phyloP scores from a whole-genome alignment of 2,888 invertebrate species.

The Parnassius glacialis region DNA sequence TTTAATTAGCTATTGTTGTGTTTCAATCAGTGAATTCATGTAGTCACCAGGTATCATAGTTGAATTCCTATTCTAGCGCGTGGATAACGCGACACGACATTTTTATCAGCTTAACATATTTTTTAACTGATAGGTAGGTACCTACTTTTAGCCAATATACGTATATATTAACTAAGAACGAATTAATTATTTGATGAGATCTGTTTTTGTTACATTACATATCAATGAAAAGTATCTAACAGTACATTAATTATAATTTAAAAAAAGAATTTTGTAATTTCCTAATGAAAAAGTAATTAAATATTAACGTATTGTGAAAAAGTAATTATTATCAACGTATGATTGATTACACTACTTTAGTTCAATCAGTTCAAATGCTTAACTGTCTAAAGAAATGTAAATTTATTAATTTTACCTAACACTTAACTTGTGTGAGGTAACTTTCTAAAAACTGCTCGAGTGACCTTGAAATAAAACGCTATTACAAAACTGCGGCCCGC shows the following conservation, averaged over 20 bases:
- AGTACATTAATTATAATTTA: too few relatives aligned
- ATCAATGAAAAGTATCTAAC: too few relatives aligned
- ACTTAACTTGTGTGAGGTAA: conserved; percentile 65
- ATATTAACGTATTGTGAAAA: not conserved
- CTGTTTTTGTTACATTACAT: not conserved
- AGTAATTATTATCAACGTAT: not conserved
- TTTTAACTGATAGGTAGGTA: conserved; percentile 7
- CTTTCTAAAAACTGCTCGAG: conserved; percentile 80
- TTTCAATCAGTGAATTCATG: too few relatives aligned
- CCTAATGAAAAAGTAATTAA: too few relatives aligned
- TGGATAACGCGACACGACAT: conserved; percentile 19
- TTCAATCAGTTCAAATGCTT: not conserved
- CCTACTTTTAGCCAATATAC: conserved; percentile 3
- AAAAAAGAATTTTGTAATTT: too few relatives aligned
- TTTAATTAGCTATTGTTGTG: too few relatives aligned
- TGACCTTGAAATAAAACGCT: conserved; percentile 81
- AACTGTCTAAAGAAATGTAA: conserved; percentile 30
- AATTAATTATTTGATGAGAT: conserved; percentile 18
- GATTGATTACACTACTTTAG: too few relatives aligned
- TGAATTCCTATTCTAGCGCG: conserved; percentile 14
- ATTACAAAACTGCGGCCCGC: conserved; percentile 78
- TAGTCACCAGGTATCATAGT: conserved; percentile 1
- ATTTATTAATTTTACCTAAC: conserved; percentile 58
- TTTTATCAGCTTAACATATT: conserved; percentile 22
- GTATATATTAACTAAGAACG: conserved; percentile 13